A percentile compares a stretch with the other conserved stretches of the same genome.
Conservation (phyloP, 1,140 invertebrate genomes). For the Aporrectodea caliginosa region DNA sequence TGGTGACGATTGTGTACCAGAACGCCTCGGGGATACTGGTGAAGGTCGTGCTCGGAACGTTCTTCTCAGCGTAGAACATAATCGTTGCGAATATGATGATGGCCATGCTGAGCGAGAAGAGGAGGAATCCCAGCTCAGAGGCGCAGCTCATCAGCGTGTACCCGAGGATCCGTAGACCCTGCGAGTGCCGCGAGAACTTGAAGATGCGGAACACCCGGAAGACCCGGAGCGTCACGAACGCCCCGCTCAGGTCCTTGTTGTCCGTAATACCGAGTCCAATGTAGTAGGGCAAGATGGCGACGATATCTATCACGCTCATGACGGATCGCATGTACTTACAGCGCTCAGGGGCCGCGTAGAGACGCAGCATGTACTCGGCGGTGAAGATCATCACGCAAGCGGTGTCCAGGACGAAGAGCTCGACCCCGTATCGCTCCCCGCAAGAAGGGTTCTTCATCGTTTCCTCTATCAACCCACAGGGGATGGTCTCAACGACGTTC, state of each 20-base stretch:
- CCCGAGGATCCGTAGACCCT: constrained; percentile 94
- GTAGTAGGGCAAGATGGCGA: constrained; percentile 98
- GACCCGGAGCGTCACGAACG: constrained; percentile 96
- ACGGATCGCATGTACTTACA: constrained; percentile 96
- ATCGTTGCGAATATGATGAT: constrained; percentile 99
- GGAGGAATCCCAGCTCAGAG: constrained; percentile 96
- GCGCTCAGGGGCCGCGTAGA: constrained; percentile 95
- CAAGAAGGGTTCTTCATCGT: constrained; percentile 80
- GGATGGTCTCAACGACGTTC: constrained; percentile 97
- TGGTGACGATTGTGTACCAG: constrained; percentile 99
- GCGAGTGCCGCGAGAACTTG: constrained; percentile 99
- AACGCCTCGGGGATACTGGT: constrained; percentile 98
- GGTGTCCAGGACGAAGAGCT: constrained; percentile 98
- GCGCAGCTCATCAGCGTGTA: constrained; percentile 99
- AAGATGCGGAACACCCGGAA: constrained; percentile 98
- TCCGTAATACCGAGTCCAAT: constrained; percentile 94
- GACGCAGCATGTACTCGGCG: constrained; percentile 91
- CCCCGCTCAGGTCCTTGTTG: constrained; percentile 97
- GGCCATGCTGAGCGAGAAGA: constrained; percentile 99
- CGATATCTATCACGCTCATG: constrained; percentile 99
- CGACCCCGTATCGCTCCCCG: constrained; percentile 93
- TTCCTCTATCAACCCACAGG: constrained; percentile 72
- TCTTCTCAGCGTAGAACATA: constrained; percentile 99
- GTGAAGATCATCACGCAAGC: constrained; percentile 99
- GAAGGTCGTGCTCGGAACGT: constrained; percentile 88